A percentile compares a stretch with the other conserved stretches of the same genome.
Conservation (phyloP, 2,888 invertebrate genomes). For the Ichneumon xanthorius region DNA sequence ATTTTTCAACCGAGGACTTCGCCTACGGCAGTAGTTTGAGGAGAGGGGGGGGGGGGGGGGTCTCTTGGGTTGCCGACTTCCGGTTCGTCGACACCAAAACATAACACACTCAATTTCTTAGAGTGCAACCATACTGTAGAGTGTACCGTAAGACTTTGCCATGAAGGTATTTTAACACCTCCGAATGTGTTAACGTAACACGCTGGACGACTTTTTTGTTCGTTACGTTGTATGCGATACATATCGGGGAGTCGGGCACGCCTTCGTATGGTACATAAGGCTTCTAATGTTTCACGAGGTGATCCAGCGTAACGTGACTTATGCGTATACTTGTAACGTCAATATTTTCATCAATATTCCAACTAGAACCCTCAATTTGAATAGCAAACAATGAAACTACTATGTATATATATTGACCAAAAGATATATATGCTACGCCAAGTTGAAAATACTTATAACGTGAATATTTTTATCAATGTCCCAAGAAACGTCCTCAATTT, state of each 20-base stretch:
- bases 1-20: conserved; percentile 35
- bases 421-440: too few relatives aligned
- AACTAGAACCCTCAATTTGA: too few relatives aligned
- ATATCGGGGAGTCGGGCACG: background rate
- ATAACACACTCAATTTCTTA: conserved; percentile 13
- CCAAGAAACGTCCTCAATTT: too few relatives aligned
- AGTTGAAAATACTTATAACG: too few relatives aligned
- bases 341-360: too few relatives aligned
- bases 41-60: background rate
- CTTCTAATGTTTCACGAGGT: too few relatives aligned
- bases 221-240: background rate
- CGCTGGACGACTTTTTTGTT: background rate
- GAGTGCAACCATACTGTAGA: background rate
- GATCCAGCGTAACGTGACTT: too few relatives aligned
- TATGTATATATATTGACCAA: too few relatives aligned
- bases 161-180: background rate
- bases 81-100: conserved; percentile 19
- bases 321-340: too few relatives aligned
- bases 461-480: too few relatives aligned
- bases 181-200: background rate
- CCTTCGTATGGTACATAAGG: too few relatives aligned
- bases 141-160: background rate
- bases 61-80: conserved; percentile 24
- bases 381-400: too few relatives aligned
- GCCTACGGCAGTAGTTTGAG: conserved; percentile 15